Evolutionary conservation across 2,113 vertebrate species (phyloP).

Genomic region (Anhinga rufa): DNA sequence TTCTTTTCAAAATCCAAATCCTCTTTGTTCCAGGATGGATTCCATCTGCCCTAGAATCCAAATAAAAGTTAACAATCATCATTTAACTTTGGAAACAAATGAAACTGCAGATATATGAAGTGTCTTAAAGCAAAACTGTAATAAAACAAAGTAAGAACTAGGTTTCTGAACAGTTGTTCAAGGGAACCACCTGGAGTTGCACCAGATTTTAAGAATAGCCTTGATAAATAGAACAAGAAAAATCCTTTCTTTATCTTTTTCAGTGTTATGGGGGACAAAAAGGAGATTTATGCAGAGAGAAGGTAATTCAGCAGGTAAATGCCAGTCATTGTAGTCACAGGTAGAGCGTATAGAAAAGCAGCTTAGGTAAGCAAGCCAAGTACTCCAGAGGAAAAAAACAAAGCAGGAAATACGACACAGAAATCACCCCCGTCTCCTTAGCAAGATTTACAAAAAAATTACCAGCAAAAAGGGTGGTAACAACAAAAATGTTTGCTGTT

Average conservation of each 20-base stretch:
- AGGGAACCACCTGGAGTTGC: neutral
- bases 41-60: neutral
- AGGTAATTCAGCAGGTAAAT: neutral
- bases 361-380: neutral
- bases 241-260: neutral
- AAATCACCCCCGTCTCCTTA: neutral
- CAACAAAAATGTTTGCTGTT: neutral
- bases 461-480: neutral
- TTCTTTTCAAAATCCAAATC: constrained; percentile 16
- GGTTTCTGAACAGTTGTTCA: neutral
- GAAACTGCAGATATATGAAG: neutral
- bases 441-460: neutral
- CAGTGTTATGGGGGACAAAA: neutral
- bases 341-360: neutral
- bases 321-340: neutral
- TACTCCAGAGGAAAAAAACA: neutral
- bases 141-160: neutral
- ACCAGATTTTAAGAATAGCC: neutral
- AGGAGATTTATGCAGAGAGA: neutral
- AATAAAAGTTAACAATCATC: neutral
- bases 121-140: neutral
- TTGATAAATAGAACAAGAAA: neutral
- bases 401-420: neutral
- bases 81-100: neutral
- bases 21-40: neutral